Conservation (phyloP, 2,113 vertebrate genomes). For the Oncorhynchus mykiss region DNA sequence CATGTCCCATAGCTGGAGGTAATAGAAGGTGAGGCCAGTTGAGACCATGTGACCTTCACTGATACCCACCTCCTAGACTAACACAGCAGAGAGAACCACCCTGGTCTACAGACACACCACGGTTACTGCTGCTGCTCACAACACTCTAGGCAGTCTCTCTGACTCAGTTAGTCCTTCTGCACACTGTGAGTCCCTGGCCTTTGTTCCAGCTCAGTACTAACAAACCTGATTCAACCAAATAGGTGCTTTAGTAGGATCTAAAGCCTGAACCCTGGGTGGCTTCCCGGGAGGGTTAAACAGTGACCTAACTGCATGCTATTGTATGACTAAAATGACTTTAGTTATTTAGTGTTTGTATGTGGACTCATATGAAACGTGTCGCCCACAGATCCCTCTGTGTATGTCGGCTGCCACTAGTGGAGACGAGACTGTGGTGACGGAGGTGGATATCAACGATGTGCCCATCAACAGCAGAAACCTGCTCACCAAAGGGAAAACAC, state of each 20-base stretch:
- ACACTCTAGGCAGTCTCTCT: neutral
- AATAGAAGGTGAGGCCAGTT: slow-evolving; percentile 68
- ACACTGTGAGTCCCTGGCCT: too few species aligned
- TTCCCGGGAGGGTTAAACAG: too few species aligned
- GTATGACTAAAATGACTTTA: neutral
- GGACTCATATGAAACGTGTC: neutral
- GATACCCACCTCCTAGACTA: slow-evolving; percentile 76
- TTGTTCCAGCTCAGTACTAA: too few species aligned
- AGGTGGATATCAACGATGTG: slow-evolving; percentile 96
- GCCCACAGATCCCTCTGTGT: slow-evolving; percentile 47
- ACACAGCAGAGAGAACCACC: slow-evolving; percentile 69
- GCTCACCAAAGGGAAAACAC: slow-evolving; percentile 91
- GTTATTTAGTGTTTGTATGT: neutral
- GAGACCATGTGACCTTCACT: slow-evolving; percentile 66
- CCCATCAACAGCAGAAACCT: slow-evolving; percentile 90
- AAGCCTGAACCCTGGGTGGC: too few species aligned
- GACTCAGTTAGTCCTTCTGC: too few species aligned
- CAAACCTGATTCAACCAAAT: neutral
- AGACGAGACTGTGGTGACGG: slow-evolving; percentile 90
- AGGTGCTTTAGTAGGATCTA: too few species aligned
- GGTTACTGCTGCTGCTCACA: slow-evolving; percentile 74
- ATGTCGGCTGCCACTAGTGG: slow-evolving; percentile 25
- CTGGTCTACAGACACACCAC: slow-evolving; percentile 37
- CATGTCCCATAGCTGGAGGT: slow-evolving; percentile 57
- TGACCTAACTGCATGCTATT: too few species aligned